phyloP scores from a whole-genome alignment of 2,888 invertebrate genomes.

The Xestia sexstrigata region DNA sequence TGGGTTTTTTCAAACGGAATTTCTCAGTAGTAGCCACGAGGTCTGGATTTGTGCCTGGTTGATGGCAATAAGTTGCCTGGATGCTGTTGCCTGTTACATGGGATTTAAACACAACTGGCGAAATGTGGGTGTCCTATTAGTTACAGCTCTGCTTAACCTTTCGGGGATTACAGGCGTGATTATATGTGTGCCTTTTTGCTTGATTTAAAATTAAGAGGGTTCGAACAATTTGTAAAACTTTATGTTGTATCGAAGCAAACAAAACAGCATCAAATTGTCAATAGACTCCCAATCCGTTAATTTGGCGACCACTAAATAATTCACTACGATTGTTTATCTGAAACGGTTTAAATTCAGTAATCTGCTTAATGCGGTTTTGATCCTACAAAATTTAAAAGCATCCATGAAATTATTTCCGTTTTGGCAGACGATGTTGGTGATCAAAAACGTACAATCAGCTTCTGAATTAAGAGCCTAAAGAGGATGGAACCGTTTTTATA shows the following conservation, averaged over 20 bases:
- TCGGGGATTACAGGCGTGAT: neutral
- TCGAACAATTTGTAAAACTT: neutral
- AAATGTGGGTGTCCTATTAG: neutral
- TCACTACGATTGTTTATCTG: conserved; percentile 58
- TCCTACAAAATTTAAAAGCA: conserved; percentile 61
- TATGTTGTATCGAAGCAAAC: conserved; percentile 13
- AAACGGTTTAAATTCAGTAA: conserved; percentile 65
- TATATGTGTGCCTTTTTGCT: neutral
- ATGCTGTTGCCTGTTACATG: too few species aligned
- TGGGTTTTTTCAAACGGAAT: too few species aligned
- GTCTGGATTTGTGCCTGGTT: too few species aligned
- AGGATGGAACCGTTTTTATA: neutral
- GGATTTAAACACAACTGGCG: neutral
- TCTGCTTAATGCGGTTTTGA: conserved; percentile 64
- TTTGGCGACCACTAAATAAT: conserved; percentile 63
- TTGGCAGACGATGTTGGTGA: neutral
- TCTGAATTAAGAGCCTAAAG: neutral
- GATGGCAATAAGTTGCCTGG: too few species aligned
- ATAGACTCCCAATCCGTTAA: conserved; percentile 48
- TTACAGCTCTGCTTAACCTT: too few species aligned
- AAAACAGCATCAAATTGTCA: conserved; percentile 37
- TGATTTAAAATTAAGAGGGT: neutral
- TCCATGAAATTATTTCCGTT: neutral
- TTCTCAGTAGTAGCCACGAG: too few species aligned
- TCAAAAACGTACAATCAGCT: neutral